Evolutionary conservation across 1,140 invertebrate genomes (phyloP), one percentile per base, ranked within the genome.

Genomic region (Cheumatopsyche charites): DNA sequence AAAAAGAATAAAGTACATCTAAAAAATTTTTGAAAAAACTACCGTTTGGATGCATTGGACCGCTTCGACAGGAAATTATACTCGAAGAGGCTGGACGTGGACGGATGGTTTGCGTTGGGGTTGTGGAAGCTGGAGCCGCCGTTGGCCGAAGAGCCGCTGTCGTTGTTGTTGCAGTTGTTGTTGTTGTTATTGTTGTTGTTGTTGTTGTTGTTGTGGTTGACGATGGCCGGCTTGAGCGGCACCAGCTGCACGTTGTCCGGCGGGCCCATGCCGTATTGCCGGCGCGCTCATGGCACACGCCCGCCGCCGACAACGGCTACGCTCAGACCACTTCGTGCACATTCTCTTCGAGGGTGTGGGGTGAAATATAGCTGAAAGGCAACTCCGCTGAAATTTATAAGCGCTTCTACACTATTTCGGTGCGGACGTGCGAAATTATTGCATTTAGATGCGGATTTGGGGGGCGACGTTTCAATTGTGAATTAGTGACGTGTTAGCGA

Each of bases 11-110:
- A n/a, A n/a, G n/a, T n/a, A n/a, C n/a, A 36, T 36, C 29, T 9
- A 36, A 36, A 36, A 36, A 36, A n/a, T n/a, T n/a, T n/a, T n/a
- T n/a, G n/a, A 36, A 36, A 9, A 4, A 36, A 9, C 3, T 79
- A 83, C 83, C 82, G 78, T 79, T 84, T 84, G 7, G 83, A 83
- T 70, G 82, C 82, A 78, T 82, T 73, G 67, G 83, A 82, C 71
- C 83, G 76, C 74, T 84, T 84, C 21, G 83, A 83, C 55, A 84
- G 79, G 42, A 84, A 77, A 45, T 79, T 80, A 71, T 84, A 83
- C 12, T 84, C 83, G 76, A 81, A 80, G 26, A 82, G 73, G 73
- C 80, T 82, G 12, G 80, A 80, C 45, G 76, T 80, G 23, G 82
- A 82, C n/a, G 81, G 81, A 66, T 80, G 81, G 62, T 79, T 80